Conservation (phyloP, 2,888 invertebrate genomes). For the Eristalinus aeneus region DNA sequence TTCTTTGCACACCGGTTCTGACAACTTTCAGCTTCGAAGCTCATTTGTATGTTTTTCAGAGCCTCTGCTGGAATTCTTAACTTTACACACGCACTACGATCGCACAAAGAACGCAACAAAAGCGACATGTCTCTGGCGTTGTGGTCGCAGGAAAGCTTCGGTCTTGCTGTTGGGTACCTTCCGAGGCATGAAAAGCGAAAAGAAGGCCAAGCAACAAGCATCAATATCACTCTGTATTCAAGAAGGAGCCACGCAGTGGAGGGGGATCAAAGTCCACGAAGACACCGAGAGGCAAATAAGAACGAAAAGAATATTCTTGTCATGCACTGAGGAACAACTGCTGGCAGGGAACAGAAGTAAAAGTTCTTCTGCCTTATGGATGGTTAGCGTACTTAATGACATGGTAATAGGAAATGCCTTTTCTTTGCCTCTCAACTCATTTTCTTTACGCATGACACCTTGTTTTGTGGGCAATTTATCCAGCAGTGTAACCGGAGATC, state of each 20-base stretch:
- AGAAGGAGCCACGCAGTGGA: neutral
- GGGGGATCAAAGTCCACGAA: neutral
- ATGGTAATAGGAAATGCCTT: constrained; percentile 42
- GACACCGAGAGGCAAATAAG: neutral
- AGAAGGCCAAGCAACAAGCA: constrained; percentile 2
- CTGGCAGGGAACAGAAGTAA: constrained; percentile 17
- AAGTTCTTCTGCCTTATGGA: constrained; percentile 37
- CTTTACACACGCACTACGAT: neutral
- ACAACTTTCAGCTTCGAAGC: neutral
- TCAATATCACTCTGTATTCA: constrained; percentile 15
- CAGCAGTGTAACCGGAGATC: neutral
- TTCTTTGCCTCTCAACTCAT: neutral
- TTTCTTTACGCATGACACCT: constrained; percentile 17
- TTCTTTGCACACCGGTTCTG: constrained; percentile 18
- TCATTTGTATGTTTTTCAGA: constrained; percentile 26
- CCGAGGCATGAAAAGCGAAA: constrained; percentile 28
- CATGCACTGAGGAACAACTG: constrained; percentile 51
- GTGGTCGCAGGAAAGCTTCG: constrained; percentile 8
- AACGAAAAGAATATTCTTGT: constrained; percentile 40
- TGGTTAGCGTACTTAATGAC: constrained; percentile 50
- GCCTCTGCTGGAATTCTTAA: neutral
- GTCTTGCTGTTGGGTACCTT: constrained; percentile 5
- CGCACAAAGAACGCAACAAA: neutral
- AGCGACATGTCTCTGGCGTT: neutral
- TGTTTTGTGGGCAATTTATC: neutral